These are phyloP conservation scores for Phyllotreta cruciferae DNA, from an alignment of 2,888 invertebrate species.

Conservation along the genomic window DNA sequence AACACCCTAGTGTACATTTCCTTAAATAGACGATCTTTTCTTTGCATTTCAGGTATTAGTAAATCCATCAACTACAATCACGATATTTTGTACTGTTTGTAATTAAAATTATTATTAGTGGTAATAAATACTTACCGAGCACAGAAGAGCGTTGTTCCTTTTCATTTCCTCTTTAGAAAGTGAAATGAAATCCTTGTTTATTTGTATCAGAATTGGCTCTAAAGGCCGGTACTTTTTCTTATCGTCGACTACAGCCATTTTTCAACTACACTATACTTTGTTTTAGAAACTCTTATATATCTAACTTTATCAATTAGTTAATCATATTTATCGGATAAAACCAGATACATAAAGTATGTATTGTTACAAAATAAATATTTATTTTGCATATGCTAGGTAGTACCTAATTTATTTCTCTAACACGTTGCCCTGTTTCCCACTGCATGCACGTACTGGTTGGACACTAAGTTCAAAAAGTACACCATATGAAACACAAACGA, in stretches of 20 bases:
- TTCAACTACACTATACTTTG: slow-evolving; percentile 5
- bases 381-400: too few species aligned
- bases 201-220: slow-evolving; percentile 48
- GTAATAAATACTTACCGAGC: slow-evolving; percentile 55
- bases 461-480: too few species aligned
- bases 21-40: slow-evolving; percentile 52
- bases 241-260: slow-evolving; percentile 33
- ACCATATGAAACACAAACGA: too few species aligned
- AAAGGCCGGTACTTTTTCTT: slow-evolving; percentile 48
- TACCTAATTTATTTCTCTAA: too few species aligned
- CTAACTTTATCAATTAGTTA: too few species aligned
- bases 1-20: slow-evolving; percentile 52
- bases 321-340: too few species aligned
- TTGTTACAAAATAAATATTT: too few species aligned
- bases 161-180: slow-evolving; percentile 43
- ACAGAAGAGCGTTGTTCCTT: slow-evolving; percentile 55
- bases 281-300: background rate
- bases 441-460: too few species aligned
- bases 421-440: too few species aligned
- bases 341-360: too few species aligned
- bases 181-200: slow-evolving; percentile 48
- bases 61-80: slow-evolving; percentile 33
- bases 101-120: too few species aligned
- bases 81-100: background rate
- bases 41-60: slow-evolving; percentile 48